Evolutionary conservation across 2,888 invertebrate species (phyloP), one percentile per base, ranked within the genome.

Genomic region (Nemotelus pantherinus): DNA sequence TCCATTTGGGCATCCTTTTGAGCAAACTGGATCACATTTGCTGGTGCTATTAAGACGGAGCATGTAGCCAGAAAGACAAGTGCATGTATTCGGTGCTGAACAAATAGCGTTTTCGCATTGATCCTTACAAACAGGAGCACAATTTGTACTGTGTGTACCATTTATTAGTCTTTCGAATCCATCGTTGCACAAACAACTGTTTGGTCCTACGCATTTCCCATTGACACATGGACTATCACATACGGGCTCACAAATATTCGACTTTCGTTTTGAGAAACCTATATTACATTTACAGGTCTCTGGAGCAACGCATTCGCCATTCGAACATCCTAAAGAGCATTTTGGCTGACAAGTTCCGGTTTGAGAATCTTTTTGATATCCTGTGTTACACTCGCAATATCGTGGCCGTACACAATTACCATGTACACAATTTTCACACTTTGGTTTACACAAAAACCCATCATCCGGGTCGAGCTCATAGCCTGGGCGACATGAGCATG

Each of bases 361-460:
- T 25, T 25, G 25, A 25, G 25, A 25, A 82, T 9, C 58, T 78
- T 58, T 86, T 80, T 84, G 82, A 81, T 82, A 86, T 44, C 85
- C 86, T 71, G 83, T 82, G 53, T 80, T 82, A 48, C 86, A 86
- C 6, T 79, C 87, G 83, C 94, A 94, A 0, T 87, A 86, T 77
- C 89, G 88, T 2, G 80, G 88, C 85, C 85, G 93, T 90, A 89
- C 87, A 83, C 94, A 94, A 47, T 88, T 86, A 47, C 91, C 92
- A 82, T 91, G 91, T 63, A 90, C 85, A 82, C 94, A 94, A 25
- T 58, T 2, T 39, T 2, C 45, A 25, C 9, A 2, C 43, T 44
- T 39, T 41, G 7, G 41, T 67, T 0, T 3, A n/a, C 41, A 55
- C 2, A 25, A 9, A 3, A 10, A 2, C 2, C 2, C 5, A 45